Evolutionary conservation across 2,113 vertebrate genomes (phyloP).

Genomic region (Neopipo cinnamomea): DNA sequence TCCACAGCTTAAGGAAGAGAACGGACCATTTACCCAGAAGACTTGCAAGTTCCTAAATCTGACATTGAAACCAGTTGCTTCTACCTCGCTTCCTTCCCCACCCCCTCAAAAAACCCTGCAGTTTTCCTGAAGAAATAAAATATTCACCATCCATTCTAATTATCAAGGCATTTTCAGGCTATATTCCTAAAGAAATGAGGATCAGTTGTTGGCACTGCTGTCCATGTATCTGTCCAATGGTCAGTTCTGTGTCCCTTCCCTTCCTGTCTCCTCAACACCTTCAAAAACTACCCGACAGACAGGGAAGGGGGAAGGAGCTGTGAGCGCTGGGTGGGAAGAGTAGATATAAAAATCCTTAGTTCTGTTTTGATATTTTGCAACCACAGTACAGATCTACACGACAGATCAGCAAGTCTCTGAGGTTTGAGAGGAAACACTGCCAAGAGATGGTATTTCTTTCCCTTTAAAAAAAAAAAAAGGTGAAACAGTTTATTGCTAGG

Average conservation of each 20-base stretch:
- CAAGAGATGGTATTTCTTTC: conserved; percentile 23
- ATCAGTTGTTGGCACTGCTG: not conserved
- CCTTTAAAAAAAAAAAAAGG: not conserved
- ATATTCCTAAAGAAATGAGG: not conserved
- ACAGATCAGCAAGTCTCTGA: conserved; percentile 40
- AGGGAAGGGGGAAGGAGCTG: conserved; percentile 17
- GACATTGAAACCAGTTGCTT: not conserved
- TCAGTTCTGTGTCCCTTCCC: not conserved
- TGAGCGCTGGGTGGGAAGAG: conserved; percentile 18
- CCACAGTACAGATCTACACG: not conserved
- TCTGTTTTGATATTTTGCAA: conserved; percentile 53
- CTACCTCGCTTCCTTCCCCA: not conserved
- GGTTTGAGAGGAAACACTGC: conserved; percentile 35
- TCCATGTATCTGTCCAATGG: not conserved
- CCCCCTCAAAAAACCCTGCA: not conserved
- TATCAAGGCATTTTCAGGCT: not conserved
- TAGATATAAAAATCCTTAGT: conserved; percentile 36
- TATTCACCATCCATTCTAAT: not conserved
- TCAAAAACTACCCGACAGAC: not conserved
- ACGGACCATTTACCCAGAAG: not conserved
- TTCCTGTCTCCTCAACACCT: not conserved
- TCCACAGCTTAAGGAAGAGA: not conserved
- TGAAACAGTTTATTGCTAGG: conserved; percentile 36
- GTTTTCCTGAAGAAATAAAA: not conserved
- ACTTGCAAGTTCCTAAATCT: not conserved